Evolutionary conservation across 2,113 vertebrate species (phyloP), one percentile per base, ranked within the genome.

Genomic region (Tiliqua scincoides): DNA sequence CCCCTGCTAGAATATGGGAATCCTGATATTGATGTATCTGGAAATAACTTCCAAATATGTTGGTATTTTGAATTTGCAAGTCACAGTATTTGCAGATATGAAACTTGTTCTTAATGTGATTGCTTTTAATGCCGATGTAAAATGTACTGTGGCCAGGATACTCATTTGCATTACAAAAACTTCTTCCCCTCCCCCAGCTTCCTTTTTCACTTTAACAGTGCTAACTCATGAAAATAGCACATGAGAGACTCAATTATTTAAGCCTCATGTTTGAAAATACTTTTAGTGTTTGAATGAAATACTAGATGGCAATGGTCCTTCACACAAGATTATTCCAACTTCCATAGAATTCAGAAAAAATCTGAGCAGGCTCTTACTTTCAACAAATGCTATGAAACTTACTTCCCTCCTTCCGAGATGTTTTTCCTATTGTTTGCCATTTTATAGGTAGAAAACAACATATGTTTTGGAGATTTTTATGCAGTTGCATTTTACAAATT

Each of bases 221-320:
- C 6, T 40, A 54, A 32, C 15, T 62, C 37, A 43, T 23, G 27
- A 14, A 63, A 84, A 75, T 21, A 63, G 37, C 37, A 23, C 21
- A 68, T 8, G 10, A 35, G 65, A 54, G 79, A 23, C 63, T 82
- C 23, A 57, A 67, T 11, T 12, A 27, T 12, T 68, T 43, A 35
- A 61, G 25, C 68, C 54, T 27, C 27, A 25, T 52, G 21, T 25
- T 27, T 20, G 40, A 35, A 35, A 61, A 14, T 62, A 30, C 9
- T 48, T 79, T 72, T 71, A 12, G 1, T 35, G 57, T 73, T 62
- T 62, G 5, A 80, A 86, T 27, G 40, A 62, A 62, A 80, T 67
- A 86, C 57, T 86, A 80, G 84, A 72, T 80, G 77, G 76, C 77
- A 80, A 63, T 86, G 23, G 57, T 72, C 67, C 61, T 43, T 73